phyloP scores from a whole-genome alignment of 1,140 invertebrate species.

The Leptopilina clavipes region DNA sequence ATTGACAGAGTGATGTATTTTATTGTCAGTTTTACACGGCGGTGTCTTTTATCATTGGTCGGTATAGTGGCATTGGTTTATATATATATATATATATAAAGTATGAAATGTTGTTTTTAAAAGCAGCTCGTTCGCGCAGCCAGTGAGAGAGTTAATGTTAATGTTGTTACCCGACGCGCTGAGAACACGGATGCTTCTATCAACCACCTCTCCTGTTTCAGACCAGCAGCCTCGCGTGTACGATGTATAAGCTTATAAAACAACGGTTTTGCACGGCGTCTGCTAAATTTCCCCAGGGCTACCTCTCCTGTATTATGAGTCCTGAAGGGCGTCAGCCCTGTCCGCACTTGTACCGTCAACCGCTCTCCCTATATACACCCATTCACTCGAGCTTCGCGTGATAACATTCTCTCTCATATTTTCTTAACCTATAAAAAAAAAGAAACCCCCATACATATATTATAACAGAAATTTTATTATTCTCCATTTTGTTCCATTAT shows the following conservation, averaged over 20 bases:
- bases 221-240: constrained; percentile 52
- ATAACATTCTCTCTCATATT: neutral
- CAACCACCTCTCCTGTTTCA: constrained; percentile 44
- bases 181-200: constrained; percentile 54
- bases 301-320: constrained; percentile 57
- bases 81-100: neutral
- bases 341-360: constrained; percentile 35
- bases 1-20: neutral
- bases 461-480: too few relatives aligned
- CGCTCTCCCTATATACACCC: constrained; percentile 11
- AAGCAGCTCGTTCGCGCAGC: neutral
- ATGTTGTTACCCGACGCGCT: constrained; percentile 48
- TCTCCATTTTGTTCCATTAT: too few relatives aligned
- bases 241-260: constrained; percentile 56
- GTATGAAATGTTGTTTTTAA: neutral
- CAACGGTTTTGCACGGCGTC: constrained; percentile 58
- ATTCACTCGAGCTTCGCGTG: constrained; percentile 35
- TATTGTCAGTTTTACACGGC: neutral
- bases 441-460: too few relatives aligned
- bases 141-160: constrained; percentile 49
- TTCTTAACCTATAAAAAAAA: neutral
- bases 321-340: constrained; percentile 50
- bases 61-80: too few relatives aligned
- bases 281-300: constrained; percentile 64
- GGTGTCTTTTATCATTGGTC: neutral